Conservation (phyloP, 2,888 invertebrate genomes). For the Clusia tigrina region DNA sequence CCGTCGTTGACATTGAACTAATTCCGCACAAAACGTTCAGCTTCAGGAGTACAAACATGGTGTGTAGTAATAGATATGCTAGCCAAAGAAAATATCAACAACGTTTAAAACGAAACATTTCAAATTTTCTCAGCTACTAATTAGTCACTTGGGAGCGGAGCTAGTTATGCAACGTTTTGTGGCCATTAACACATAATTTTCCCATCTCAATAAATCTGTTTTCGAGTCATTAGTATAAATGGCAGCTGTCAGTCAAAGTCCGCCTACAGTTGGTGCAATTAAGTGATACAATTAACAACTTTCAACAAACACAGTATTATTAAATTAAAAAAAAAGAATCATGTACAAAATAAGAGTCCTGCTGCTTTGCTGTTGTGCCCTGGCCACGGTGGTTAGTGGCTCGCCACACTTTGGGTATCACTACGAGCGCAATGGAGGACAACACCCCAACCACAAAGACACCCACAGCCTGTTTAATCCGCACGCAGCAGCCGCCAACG, state of each 20-base stretch:
- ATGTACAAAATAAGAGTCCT: conserved; percentile 18
- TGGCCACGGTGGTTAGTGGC: conserved; percentile 28
- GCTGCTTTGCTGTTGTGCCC: background rate
- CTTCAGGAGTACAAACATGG: background rate
- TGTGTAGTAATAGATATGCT: background rate
- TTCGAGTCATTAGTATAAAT: background rate
- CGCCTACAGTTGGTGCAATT: background rate
- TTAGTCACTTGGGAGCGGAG: background rate
- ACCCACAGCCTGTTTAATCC: background rate
- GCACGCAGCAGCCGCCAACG: background rate
- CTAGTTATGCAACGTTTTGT: background rate
- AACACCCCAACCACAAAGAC: conserved; percentile 11
- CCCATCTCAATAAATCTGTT: background rate
- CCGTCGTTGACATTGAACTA: background rate
- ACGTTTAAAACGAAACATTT: background rate
- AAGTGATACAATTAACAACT: background rate
- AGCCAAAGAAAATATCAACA: background rate
- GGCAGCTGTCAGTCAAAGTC: conserved; percentile 8
- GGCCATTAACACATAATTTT: background rate
- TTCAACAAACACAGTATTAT: background rate
- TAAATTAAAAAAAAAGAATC: conserved; percentile 1
- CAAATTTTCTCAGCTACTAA: conserved; percentile 5
- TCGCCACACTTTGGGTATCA: conserved; percentile 34
- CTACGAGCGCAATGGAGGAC: background rate
- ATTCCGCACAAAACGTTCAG: background rate